Percentiles rank a stretch among this genome's conserved stretches.
These are phyloP conservation scores for Falco cherrug DNA, from an alignment of 2,797 vertebrate genomes.

Conservation along the genomic window DNA sequence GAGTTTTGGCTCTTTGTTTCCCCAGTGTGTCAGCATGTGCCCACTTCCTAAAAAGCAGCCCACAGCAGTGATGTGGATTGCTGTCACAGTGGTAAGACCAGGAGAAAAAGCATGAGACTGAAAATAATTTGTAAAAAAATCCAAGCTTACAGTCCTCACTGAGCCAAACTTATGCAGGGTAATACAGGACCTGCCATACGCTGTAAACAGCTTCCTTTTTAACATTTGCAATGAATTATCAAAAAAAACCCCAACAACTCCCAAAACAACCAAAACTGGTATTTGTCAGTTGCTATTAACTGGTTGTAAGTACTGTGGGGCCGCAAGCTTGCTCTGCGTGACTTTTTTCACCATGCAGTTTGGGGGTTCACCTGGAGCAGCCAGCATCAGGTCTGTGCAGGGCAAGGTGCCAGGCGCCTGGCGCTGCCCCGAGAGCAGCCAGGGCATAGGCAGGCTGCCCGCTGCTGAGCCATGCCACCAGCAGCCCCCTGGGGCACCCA, in stretches of 20 bases:
- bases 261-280: background rate
- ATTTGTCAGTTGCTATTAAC: background rate
- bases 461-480: fast-evolving
- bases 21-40: background rate
- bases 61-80: background rate
- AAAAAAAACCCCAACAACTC: background rate
- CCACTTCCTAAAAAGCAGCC: slow-evolving; percentile 34
- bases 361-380: fast-evolving
- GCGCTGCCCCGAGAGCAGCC: fast-evolving
- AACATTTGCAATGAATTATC: background rate
- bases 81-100: slow-evolving; percentile 1
- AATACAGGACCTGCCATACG: background rate
- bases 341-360: background rate
- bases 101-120: background rate
- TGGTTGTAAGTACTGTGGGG: background rate
- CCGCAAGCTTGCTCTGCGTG: background rate
- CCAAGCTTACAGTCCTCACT: background rate
- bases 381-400: background rate
- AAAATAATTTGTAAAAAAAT: slow-evolving; percentile 6
- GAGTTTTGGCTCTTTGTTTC: background rate
- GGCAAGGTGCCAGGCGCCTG: background rate
- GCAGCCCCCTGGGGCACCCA: background rate
- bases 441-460: background rate
- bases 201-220: background rate
- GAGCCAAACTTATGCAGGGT: background rate